Evolutionary conservation across 2,888 invertebrate genomes (phyloP).

Genomic region (Tenthredo mesomela): DNA sequence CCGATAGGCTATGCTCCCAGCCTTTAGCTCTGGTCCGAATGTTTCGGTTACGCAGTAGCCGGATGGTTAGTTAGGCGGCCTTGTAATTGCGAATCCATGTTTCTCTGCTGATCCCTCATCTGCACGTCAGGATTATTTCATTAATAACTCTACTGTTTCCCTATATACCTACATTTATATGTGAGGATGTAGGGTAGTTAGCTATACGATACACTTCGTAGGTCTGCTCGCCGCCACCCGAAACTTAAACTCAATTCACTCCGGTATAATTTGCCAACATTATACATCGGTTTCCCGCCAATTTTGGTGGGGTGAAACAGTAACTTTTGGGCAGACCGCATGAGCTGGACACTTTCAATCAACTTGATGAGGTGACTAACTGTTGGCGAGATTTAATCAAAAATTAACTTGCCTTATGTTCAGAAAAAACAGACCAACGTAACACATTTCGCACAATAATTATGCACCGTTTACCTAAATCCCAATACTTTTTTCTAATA

Average conservation of each 20-base stretch:
- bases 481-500: neutral
- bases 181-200: neutral
- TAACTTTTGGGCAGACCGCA: conserved; percentile 15
- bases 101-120: conserved; percentile 50
- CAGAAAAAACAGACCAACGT: neutral
- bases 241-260: conserved; percentile 46
- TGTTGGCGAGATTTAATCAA: neutral
- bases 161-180: conserved; percentile 7
- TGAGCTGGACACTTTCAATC: conserved; percentile 28
- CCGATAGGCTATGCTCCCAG: neutral
- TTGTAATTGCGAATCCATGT: conserved; percentile 52
- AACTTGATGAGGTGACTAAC: neutral
- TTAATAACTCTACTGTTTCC: conserved; percentile 41
- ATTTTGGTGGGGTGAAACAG: conserved; percentile 1
- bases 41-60: conserved; percentile 41
- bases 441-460: neutral
- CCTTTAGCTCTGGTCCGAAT: conserved; percentile 2
- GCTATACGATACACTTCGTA: conserved; percentile 23
- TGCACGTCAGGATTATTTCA: conserved; percentile 47
- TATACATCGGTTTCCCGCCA: conserved; percentile 31
- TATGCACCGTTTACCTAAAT: neutral
- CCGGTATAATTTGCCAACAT: conserved; percentile 48
- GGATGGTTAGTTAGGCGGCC: conserved; percentile 44
- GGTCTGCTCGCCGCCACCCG: neutral
- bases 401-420: neutral